These are phyloP conservation scores for Anoplopoma fimbria DNA, from an alignment of 2,113 vertebrate genomes.

Conservation along the genomic window DNA sequence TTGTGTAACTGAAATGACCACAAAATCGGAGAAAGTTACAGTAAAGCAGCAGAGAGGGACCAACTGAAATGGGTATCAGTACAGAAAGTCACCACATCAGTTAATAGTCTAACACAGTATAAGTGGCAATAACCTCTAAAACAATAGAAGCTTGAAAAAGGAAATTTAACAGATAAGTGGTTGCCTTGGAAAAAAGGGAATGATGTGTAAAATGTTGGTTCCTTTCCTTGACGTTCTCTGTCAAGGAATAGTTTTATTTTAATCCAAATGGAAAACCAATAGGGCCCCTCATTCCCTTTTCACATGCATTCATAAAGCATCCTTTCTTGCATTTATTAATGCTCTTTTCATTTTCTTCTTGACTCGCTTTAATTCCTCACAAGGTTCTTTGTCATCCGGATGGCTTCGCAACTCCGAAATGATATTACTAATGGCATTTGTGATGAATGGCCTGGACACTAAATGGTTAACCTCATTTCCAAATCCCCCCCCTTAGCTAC, in stretches of 20 bases:
- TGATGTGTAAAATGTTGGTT: too few species aligned
- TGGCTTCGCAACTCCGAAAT: constrained; percentile 38
- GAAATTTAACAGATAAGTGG: not conserved
- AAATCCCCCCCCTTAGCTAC: constrained; percentile 16
- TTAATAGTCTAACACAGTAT: not conserved
- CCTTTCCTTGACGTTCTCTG: not conserved
- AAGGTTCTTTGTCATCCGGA: constrained; percentile 10
- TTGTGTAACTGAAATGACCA: not conserved
- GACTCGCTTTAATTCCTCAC: not conserved
- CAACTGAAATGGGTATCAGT: not conserved
- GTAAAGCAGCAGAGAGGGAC: not conserved
- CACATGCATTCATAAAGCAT: not conserved
- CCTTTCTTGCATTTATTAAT: not conserved
- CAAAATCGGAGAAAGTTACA: not conserved
- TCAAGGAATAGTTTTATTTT: not conserved
- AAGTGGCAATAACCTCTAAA: rapidly evolving
- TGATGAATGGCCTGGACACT: constrained; percentile 49
- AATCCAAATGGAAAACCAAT: not conserved
- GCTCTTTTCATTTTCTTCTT: not conserved
- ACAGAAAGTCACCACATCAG: not conserved
- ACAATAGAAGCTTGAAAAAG: not conserved
- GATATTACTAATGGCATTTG: constrained; percentile 51
- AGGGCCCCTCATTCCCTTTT: not conserved
- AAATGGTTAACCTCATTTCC: constrained; percentile 51
- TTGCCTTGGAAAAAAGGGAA: not conserved